These are phyloP conservation scores for Gasteruption jaculator DNA, from an alignment of 2,888 invertebrate species.

Conservation along the genomic window DNA sequence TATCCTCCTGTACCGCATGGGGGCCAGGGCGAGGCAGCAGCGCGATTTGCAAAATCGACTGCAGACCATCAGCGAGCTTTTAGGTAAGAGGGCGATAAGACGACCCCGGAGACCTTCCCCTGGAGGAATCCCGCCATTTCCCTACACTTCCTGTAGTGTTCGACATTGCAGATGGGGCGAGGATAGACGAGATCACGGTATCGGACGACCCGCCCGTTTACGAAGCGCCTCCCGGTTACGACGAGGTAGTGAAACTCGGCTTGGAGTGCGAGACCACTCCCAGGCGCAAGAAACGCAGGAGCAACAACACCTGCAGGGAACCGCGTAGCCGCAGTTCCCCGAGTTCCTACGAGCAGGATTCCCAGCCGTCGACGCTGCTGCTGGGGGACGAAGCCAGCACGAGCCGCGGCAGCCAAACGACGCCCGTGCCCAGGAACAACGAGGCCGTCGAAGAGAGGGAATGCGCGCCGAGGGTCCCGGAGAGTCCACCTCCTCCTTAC, in stretches of 20 bases:
- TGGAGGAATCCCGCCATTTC: background rate
- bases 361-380: constrained; percentile 23
- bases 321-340: constrained; percentile 31
- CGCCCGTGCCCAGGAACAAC: constrained; percentile 9
- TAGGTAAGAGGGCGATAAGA: constrained; percentile 52
- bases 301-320: constrained; percentile 25
- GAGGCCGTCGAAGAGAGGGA: too few relatives aligned
- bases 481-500: constrained; percentile 49
- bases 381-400: constrained; percentile 24
- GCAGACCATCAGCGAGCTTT: constrained; percentile 65
- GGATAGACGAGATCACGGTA: constrained; percentile 52
- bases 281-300: constrained; percentile 31
- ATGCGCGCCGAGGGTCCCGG: constrained; percentile 28
- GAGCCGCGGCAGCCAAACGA: constrained; percentile 27
- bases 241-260: constrained; percentile 61
- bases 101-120: background rate
- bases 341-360: constrained; percentile 26
- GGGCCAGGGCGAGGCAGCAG: constrained; percentile 59
- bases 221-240: constrained; percentile 70
- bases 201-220: constrained; percentile 65
- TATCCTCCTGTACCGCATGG: constrained; percentile 62
- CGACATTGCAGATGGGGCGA: constrained; percentile 50
- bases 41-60: constrained; percentile 63
- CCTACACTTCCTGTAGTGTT: constrained; percentile 34
- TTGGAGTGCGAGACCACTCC: constrained; percentile 50